Base-by-base conservation (phyloP, 2,888 invertebrate species). In the Drosophila nr. fundita region DNA sequence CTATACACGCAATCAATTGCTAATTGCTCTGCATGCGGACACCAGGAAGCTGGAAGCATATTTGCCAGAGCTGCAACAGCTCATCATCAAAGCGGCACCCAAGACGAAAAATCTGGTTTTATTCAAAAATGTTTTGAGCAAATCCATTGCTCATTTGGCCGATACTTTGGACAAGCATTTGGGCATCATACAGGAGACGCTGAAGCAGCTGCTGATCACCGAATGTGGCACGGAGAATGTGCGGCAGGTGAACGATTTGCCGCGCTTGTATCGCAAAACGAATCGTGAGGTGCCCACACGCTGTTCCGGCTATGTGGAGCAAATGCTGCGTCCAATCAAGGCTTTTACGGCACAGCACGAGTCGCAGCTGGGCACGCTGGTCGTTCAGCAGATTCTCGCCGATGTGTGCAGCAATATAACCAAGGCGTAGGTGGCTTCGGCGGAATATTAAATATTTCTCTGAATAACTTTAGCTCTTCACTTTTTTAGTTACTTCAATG, bases 191-290 rank as follows among this genome's bases (percentile, higher is more conserved):
- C 87, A 92, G 57, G 97, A 77, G 95, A 97, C 93, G 96, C 97
- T 27, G 96, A 98, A 92, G 94, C 97, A 89, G 96, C 96, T 91
- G 94, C 95, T 68, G 96, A 98, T 6, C 95, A 95, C 24, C 95
- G 96, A 91, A 95, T 97, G 95, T 87, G 97, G 95, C 82, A 94
- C 95, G 59, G 92, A 94, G 30, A 95, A 96, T 81, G 94, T 97
- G 81, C 96, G 96, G 76, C 96, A 96, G 94, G 98, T 99, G 6
- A 97, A 96, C 82, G 98, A 99, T 92, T 97, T 99, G 92, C 99
- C 99, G 3, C 94, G 99, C 74, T 94, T 99, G 65, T 99, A 98
- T 92, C 94, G 98, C 63, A 96, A 98, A 92, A 99, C 99, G 0
- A 99, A 99, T 92, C 95, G 98, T 75, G 98, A 96, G 81, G 94